These are phyloP conservation scores for Aphyosemion australe DNA, from an alignment of 2,113 vertebrate species.

Conservation along the genomic window DNA sequence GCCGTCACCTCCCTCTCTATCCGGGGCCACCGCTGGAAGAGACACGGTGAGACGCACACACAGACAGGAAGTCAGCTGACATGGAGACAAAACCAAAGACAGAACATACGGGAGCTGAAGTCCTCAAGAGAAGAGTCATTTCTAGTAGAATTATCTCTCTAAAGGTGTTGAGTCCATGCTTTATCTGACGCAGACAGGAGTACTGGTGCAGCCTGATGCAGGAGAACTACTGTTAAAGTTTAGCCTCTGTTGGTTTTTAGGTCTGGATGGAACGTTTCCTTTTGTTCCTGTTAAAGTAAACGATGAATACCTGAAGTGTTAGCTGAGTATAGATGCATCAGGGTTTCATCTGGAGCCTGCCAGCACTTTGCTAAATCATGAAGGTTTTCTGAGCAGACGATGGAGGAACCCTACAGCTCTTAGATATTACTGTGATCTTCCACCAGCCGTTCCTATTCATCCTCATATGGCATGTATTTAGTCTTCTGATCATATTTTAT, in stretches of 20 bases:
- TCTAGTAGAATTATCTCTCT: too few relatives aligned
- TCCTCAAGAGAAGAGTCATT: too few relatives aligned
- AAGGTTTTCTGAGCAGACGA: conserved; percentile 28
- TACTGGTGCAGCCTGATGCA: too few relatives aligned
- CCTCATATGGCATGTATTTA: conserved; percentile 40
- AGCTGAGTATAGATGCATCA: conserved; percentile 7
- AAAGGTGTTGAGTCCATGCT: too few relatives aligned
- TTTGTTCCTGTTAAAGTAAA: background rate
- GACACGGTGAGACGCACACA: conserved; percentile 87
- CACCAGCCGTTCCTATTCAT: conserved; percentile 26
- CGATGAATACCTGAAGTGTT: conserved; percentile 10
- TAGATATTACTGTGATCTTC: background rate
- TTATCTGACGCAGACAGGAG: too few relatives aligned
- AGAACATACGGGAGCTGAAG: too few relatives aligned
- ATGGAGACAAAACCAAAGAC: too few relatives aligned
- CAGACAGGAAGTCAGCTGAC: background rate
- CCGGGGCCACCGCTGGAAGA: conserved; percentile 97
- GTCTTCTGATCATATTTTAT: conserved; percentile 61
- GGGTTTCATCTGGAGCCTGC: conserved; percentile 33
- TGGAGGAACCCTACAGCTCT: background rate
- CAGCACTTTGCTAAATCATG: conserved; percentile 19
- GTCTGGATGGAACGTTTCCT: background rate
- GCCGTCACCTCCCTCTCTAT: conserved; percentile 98
- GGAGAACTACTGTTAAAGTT: too few relatives aligned
- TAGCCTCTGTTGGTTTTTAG: background rate